Evolutionary conservation across 2,797 vertebrate genomes (phyloP).

Genomic region (Cirrhinus mrigala): DNA sequence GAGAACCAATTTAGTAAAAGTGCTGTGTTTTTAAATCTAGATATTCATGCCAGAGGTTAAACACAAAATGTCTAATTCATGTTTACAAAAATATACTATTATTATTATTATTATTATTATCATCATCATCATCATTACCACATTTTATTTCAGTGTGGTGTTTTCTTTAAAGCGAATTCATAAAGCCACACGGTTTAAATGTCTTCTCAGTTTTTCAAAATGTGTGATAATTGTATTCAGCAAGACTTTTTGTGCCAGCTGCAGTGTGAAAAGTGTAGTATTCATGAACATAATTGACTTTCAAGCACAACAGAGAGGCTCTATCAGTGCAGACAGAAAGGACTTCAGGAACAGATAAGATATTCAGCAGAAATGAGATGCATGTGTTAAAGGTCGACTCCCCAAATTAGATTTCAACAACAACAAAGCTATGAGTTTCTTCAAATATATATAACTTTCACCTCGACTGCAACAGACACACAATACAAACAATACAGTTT

Average conservation of each 20-base stretch:
- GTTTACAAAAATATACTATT: background rate
- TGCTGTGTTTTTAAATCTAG: background rate
- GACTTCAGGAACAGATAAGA: slow-evolving; percentile 7
- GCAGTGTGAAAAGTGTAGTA: background rate
- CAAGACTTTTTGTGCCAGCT: background rate
- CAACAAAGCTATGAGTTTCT: background rate
- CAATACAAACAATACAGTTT: background rate
- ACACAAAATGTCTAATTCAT: background rate
- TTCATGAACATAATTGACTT: slow-evolving; percentile 1
- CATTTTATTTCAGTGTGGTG: background rate
- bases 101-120: no score
- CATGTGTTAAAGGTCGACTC: slow-evolving; percentile 4
- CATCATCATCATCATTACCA: no score
- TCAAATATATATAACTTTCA: background rate
- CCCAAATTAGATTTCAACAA: slow-evolving; percentile 29
- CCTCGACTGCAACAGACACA: background rate
- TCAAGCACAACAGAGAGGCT: background rate
- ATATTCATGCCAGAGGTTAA: background rate
- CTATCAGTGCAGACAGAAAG: background rate
- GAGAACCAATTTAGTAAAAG: background rate
- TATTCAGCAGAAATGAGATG: background rate
- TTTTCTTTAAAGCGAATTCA: background rate
- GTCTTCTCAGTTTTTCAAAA: background rate
- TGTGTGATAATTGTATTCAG: background rate
- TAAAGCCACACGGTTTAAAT: background rate